Conservation (phyloP, 2,888 invertebrate species). For the Noctua pronuba region DNA sequence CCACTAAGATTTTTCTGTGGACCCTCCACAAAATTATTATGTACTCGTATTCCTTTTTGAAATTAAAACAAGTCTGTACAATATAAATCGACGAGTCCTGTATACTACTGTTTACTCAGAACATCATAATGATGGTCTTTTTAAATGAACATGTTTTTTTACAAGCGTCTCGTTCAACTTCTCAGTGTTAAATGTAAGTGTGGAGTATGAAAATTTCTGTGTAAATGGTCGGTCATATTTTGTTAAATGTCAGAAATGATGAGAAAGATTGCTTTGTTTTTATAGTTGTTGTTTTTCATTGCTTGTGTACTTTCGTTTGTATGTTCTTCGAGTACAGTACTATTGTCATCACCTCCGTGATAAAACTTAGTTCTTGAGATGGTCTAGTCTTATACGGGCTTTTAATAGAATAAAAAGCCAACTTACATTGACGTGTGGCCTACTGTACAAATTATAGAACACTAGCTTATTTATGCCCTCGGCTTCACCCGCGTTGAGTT, state of each 20-base stretch:
- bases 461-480: too few species aligned
- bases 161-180: slow-evolving; percentile 19
- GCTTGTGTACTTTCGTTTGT: too few species aligned
- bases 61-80: slow-evolving; percentile 73
- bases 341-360: too few species aligned
- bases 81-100: slow-evolving; percentile 70
- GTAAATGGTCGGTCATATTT: slow-evolving; percentile 2
- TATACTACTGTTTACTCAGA: slow-evolving; percentile 72
- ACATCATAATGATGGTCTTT: slow-evolving; percentile 59
- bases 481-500: too few species aligned
- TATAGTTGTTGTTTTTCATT: too few species aligned
- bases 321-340: too few species aligned
- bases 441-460: too few species aligned
- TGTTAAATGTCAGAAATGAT: slow-evolving; percentile 24
- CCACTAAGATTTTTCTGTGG: slow-evolving; percentile 46
- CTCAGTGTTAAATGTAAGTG: slow-evolving; percentile 11
- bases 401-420: too few species aligned
- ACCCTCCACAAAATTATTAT: slow-evolving; percentile 75
- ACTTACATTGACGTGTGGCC: too few species aligned
- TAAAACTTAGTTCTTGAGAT: too few species aligned
- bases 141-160: slow-evolving; percentile 51
- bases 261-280: not conserved
- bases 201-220: slow-evolving; percentile 10
- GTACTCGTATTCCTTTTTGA: slow-evolving; percentile 72
- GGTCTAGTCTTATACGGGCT: too few species aligned